These are phyloP conservation scores for Rousettus madagascariensis DNA, from an alignment of 2,797 vertebrate genomes.

Conservation along the genomic window DNA sequence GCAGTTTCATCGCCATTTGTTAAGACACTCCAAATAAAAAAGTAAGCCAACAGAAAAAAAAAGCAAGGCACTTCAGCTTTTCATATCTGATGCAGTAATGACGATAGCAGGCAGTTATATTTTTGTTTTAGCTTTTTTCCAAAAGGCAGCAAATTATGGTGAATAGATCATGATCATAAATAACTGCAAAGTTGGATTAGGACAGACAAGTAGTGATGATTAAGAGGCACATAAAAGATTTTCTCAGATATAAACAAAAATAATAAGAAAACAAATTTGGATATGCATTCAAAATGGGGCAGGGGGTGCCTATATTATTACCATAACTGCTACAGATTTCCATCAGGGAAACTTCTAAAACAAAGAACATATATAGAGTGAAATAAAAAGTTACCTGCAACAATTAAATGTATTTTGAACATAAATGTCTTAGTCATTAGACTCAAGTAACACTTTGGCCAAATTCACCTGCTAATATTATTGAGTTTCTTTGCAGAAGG, in stretches of 20 bases:
- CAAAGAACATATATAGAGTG: background rate
- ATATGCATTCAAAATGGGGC: background rate
- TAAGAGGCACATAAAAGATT: slow-evolving; percentile 48
- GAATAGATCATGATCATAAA: slow-evolving; percentile 45
- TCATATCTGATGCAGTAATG: slow-evolving; percentile 18
- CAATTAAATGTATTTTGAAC: slow-evolving; percentile 47
- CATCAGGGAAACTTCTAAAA: slow-evolving; percentile 40
- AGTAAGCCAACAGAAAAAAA: slow-evolving; percentile 12
- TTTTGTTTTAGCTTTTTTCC: background rate
- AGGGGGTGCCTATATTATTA: background rate
- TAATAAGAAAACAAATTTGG: slow-evolving; percentile 27
- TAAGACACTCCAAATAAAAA: slow-evolving; percentile 15
- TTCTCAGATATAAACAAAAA: slow-evolving; percentile 50
- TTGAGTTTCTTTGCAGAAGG: background rate
- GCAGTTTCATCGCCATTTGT: background rate
- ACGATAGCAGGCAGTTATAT: slow-evolving; percentile 11
- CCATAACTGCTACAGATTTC: background rate
- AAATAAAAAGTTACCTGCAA: background rate
- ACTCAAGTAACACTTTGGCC: background rate
- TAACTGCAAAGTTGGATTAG: slow-evolving; percentile 34
- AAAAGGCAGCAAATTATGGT: slow-evolving; percentile 34
- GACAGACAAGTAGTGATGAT: slow-evolving; percentile 35
- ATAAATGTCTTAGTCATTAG: slow-evolving; percentile 26
- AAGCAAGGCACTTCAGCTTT: slow-evolving; percentile 14
- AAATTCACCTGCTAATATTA: slow-evolving; percentile 9